Conservation (phyloP, 2,797 vertebrate genomes). For the Microtus agrestis region DNA sequence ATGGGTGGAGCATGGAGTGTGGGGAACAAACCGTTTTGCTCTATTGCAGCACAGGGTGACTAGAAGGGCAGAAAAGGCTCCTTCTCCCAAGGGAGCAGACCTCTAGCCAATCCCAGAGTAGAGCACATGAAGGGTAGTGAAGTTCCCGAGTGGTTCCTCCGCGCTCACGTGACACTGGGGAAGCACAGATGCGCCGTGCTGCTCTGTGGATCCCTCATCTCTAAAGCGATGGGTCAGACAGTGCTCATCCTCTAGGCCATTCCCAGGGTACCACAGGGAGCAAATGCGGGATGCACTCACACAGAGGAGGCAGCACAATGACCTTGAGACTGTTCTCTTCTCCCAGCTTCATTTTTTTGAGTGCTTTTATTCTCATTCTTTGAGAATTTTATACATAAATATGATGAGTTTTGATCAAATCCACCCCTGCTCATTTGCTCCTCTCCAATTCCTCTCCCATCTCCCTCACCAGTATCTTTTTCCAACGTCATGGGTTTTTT, state of each 20-base stretch:
- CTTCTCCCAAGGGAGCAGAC: not conserved
- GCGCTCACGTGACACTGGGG: not conserved
- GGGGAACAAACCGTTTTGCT: not conserved
- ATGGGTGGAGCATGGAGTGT: not conserved
- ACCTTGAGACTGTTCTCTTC: not conserved
- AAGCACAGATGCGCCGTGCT: not conserved
- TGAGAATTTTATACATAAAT: not conserved
- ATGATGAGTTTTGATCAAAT: not conserved
- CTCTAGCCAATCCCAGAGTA: not conserved
- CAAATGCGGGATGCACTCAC: not conserved
- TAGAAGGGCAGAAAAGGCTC: not conserved
- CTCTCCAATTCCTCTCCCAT: not conserved
- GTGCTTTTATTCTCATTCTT: not conserved
- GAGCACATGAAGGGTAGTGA: too few species aligned
- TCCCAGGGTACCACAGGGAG: not conserved
- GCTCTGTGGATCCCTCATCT: not conserved
- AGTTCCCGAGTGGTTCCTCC: not conserved
- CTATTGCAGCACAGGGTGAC: not conserved
- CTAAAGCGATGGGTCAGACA: not conserved
- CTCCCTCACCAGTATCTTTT: not conserved
- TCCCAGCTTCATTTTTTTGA: slow-evolving; percentile 6
- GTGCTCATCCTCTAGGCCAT: not conserved
- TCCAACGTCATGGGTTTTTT: not conserved
- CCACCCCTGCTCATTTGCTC: not conserved
- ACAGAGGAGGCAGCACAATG: not conserved